These are phyloP conservation scores for Paratilapia polleni DNA, from an alignment of 2,113 vertebrate species.

Conservation along the genomic window DNA sequence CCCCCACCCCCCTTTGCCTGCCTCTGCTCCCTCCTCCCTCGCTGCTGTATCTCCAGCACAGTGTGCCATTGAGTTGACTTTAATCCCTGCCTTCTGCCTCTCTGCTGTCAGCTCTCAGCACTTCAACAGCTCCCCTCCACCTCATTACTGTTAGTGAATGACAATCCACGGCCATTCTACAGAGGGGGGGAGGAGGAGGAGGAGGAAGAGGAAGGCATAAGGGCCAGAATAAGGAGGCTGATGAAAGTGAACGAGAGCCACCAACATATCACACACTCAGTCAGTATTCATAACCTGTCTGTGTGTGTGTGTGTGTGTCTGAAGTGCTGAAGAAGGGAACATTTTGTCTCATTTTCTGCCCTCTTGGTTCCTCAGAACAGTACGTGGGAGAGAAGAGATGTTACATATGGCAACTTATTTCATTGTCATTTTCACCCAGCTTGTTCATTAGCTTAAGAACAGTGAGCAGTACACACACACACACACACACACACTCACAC, in stretches of 20 bases:
- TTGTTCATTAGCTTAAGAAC: conserved; percentile 70
- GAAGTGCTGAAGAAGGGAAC: background rate
- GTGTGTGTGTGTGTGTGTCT: background rate
- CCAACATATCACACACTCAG: background rate
- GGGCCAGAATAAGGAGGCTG: background rate
- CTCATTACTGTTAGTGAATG: conserved; percentile 1
- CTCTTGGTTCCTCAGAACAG: background rate
- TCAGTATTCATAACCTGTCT: background rate
- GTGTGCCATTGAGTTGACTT: background rate
- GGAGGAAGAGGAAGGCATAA: background rate
- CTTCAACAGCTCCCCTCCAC: background rate
- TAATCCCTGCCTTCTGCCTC: conserved; percentile 6
- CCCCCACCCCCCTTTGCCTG: background rate
- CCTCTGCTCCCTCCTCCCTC: background rate
- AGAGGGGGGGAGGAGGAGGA: background rate
- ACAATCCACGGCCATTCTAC: background rate
- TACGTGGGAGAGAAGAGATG: conserved; percentile 29
- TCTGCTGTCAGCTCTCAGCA: background rate
- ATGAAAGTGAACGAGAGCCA: background rate
- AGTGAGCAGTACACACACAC: background rate
- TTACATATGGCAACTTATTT: conserved; percentile 49
- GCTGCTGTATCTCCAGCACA: background rate
- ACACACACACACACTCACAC: fast-evolving
- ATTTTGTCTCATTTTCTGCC: conserved; percentile 20
- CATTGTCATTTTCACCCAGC: conserved; percentile 75